Conservation (phyloP, 2,888 invertebrate species). For the Drosophila affinis region DNA sequence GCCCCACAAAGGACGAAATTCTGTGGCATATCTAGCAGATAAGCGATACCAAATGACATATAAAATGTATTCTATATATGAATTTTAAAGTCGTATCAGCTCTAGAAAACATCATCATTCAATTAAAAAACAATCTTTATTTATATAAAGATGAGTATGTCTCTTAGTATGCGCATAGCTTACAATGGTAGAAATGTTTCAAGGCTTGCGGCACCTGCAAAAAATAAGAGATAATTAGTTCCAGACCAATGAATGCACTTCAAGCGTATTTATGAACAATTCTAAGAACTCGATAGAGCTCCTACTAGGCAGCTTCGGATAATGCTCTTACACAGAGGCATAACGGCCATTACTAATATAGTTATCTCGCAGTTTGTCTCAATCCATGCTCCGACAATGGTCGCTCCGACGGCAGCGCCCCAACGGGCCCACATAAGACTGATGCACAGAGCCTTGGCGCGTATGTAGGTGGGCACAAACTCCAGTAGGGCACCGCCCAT, state of each 20-base stretch:
- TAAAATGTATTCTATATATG: no score
- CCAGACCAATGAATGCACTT: no score
- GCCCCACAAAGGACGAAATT: no score
- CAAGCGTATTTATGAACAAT: no score
- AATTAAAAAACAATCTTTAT: no score
- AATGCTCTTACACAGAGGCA: constrained; percentile 51
- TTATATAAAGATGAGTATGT: no score
- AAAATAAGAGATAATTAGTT: background rate
- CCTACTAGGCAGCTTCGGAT: background rate
- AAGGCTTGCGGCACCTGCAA: constrained; percentile 30
- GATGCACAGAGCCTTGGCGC: constrained; percentile 66
- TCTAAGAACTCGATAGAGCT: no score
- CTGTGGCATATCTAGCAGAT: no score
- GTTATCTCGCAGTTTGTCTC: constrained; percentile 51
- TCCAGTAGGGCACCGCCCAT: constrained; percentile 59
- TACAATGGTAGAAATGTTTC: constrained; percentile 38
- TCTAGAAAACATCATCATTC: no score
- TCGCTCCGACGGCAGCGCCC: constrained; percentile 58
- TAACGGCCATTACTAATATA: constrained; percentile 42
- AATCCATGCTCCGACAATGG: constrained; percentile 46
- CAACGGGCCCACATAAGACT: constrained; percentile 61
- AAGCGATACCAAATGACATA: no score
- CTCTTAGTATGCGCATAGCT: no score
- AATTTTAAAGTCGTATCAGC: no score
- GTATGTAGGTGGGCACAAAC: constrained; percentile 61